These are phyloP conservation scores for Philopedon plagiatum DNA, from an alignment of 2,888 invertebrate species.

Conservation along the genomic window DNA sequence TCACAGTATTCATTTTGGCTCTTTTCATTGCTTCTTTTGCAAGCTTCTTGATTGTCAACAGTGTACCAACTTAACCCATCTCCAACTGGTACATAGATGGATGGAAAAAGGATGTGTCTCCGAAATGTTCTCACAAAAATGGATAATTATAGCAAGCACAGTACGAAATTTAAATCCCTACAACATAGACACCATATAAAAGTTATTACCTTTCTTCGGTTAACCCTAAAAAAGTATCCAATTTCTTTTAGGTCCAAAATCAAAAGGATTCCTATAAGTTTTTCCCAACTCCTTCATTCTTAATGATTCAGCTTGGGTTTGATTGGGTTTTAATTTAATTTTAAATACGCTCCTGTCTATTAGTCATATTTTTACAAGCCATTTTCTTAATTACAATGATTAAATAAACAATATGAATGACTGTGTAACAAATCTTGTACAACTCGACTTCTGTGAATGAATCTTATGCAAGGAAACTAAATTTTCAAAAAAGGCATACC, in stretches of 20 bases:
- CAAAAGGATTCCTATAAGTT: slow-evolving; percentile 88
- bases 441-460: neutral
- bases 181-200: neutral
- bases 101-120: slow-evolving; percentile 86
- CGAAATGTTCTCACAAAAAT: slow-evolving; percentile 72
- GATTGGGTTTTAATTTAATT: no score
- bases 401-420: neutral
- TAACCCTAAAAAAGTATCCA: slow-evolving; percentile 91
- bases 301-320: slow-evolving; percentile 78
- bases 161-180: no score
- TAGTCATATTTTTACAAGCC: no score
- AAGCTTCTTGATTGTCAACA: slow-evolving; percentile 70
- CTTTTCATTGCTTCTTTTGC: neutral
- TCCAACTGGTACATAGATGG: slow-evolving; percentile 86
- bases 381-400: no score
- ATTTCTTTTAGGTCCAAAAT: slow-evolving; percentile 89
- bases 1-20: neutral
- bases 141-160: no score
- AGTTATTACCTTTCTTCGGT: slow-evolving; percentile 75
- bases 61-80: slow-evolving; percentile 89
- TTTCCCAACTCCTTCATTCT: slow-evolving; percentile 73
- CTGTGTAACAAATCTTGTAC: neutral
- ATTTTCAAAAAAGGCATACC: neutral
- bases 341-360: no score
- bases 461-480: neutral